A percentile compares a stretch with the other conserved stretches of the same genome.
Conservation (phyloP, 92 coral and sea anemone species). For the Virgularia gustaviana region DNA sequence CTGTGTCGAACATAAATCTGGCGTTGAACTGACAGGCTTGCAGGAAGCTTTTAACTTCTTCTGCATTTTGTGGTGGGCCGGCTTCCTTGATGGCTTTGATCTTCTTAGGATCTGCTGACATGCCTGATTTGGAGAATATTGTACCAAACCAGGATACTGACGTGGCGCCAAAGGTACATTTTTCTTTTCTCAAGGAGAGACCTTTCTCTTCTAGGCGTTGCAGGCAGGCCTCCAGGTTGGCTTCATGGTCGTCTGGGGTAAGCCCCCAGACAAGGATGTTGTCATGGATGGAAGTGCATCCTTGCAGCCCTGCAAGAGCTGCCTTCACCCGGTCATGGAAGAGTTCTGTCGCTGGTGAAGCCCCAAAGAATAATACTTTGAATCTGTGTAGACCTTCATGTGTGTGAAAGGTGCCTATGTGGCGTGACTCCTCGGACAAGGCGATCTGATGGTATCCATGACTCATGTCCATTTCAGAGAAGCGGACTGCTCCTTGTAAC, state of each 20-base stretch:
- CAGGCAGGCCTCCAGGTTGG: constrained; percentile 27
- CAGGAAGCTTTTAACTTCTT: constrained; percentile 31
- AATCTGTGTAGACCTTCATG: constrained; percentile 30
- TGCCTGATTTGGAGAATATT: constrained; percentile 19
- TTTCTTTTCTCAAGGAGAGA: neutral
- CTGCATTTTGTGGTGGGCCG: neutral
- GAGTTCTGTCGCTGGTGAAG: constrained; percentile 19
- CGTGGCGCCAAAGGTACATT: constrained; percentile 25
- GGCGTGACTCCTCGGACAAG: constrained; percentile 6
- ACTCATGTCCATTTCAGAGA: constrained; percentile 19
- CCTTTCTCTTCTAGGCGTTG: constrained; percentile 14
- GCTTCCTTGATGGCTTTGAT: constrained; percentile 15
- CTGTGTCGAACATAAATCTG: constrained; percentile 25
- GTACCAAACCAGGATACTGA: constrained; percentile 35
- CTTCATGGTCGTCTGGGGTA: constrained; percentile 3
- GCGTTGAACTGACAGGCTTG: constrained; percentile 32
- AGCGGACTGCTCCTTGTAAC: constrained; percentile 17
- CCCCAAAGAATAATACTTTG: constrained; percentile 28
- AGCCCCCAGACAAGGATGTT: constrained; percentile 30
- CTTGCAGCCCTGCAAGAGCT: constrained; percentile 16
- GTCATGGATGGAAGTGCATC: constrained; percentile 34
- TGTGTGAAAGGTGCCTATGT: constrained; percentile 20
- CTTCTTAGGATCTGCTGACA: constrained; percentile 33
- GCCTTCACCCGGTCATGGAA: constrained; percentile 35
- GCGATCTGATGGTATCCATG: constrained; percentile 27